Evolutionary conservation across 2,113 vertebrate genomes (phyloP), one percentile per base, ranked within the genome.

Genomic region (Carettochelys insculpta): DNA sequence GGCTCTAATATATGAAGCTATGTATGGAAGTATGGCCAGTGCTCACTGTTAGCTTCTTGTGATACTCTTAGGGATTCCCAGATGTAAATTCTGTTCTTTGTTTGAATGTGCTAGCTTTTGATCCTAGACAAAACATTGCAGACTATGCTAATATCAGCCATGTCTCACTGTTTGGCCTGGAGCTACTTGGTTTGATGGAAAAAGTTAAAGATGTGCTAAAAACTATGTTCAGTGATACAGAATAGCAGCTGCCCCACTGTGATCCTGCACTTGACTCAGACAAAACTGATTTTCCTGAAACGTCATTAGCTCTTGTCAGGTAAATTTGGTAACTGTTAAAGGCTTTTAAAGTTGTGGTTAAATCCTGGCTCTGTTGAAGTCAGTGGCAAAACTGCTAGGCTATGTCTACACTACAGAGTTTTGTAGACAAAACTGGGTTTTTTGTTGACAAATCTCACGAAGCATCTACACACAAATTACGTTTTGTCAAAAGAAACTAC

Each of bases 211-310:
- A 78, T n/a, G 48, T 38, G 22, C 34, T 53, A 77, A 52, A 43
- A 68, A 68, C 65, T 29, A 12, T 2, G 20, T 4, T 24, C 0
- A 0, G 58, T 83, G 53, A 24, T 77, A 24, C 0, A 0, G 50
- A 85, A 52, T 31, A 76, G 20, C 17, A 45, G 41, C 53, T 84
- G 47, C 27, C 34, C 29, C 16, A 52, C 20, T 78, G 47, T 54
- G 73, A 7, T 51, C 82, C 41, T 3, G 3, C n/a, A 10, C 89
- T 77, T 83, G 68, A 82, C 82, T 80, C 65, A 54, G 68, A 77
- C 47, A 56, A 27, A 58, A 10, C 27, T 13, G 1, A 5, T 92
- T 76, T 83, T 48, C 2, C 77, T 38, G 71, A 77, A 73, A 76
- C 41, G 25, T 78, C 0, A 0, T 34, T 77, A 4, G 56, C 82